Base-by-base conservation (phyloP, 2,797 vertebrate genomes). In the Anas georgica region DNA sequence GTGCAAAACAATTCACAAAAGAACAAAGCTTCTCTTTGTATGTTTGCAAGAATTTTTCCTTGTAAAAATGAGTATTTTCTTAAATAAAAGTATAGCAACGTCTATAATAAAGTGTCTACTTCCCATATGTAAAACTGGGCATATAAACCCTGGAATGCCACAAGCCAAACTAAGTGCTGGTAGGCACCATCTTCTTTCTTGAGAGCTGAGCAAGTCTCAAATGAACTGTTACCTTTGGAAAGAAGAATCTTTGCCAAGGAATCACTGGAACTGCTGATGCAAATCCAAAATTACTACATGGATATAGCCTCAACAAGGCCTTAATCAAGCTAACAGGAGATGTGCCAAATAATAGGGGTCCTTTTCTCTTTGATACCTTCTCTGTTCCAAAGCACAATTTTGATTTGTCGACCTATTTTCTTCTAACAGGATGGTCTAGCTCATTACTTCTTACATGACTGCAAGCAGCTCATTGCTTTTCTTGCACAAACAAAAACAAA, bases 401-500 rank as follows among this genome's bases (percentile, higher is more conserved):
- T 70, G 52, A 91, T 84, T 82, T 89, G 45, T 46, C 54, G 17
- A 78, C 91, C 64, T 89, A 64, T 80, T 89, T 92, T 87, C 52
- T 90, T 91, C 84, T 91, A 91, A 86, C 25, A 37, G 70, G 60
- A 37, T 33, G 23, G 21, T 75, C 94, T 90, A 84, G 68, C 41
- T 77, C 41, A 80, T 91, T 85, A 82, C 58, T 93, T 90, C 48
- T 85, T 55, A 90, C 68, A 43, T 66, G 64, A 85, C 68, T 91
- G 89, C 94, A 94, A 95, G 86, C 50, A 83, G 45, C 10, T 82
- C 31, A 22, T 39, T 87, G 56, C 78, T 85, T 64, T 77, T 62
- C 39, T 79, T 67, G 55, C 68, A 67, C 35, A 41, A 62, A 88
- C 48, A 91, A 52, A 26, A 52, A 52, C 14, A 43, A 43, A 41